These are phyloP conservation scores for Ichneumon xanthorius DNA, from an alignment of 2,888 invertebrate species.

Conservation along the genomic window DNA sequence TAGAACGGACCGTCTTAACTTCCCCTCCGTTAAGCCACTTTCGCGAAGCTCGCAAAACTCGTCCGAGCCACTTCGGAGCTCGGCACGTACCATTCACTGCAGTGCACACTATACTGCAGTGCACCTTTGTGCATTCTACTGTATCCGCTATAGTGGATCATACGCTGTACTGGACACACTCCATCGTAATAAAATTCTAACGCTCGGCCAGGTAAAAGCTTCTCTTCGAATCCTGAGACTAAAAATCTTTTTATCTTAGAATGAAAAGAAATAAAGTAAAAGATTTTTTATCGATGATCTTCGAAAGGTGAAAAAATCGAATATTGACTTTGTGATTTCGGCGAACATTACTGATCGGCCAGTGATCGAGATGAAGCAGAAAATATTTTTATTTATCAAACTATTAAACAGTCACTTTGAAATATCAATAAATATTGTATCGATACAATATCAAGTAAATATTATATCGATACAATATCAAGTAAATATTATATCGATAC, in stretches of 20 bases:
- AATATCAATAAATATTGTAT: not conserved
- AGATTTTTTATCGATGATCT: not conserved
- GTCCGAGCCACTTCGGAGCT: not conserved
- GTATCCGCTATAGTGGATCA: not conserved
- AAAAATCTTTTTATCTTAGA: not conserved
- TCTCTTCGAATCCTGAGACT: not conserved
- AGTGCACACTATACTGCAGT: not conserved
- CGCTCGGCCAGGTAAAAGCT: not conserved
- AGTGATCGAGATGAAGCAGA: no score
- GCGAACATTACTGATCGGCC: not conserved
- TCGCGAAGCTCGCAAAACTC: not conserved
- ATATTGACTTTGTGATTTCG: not conserved
- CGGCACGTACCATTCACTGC: slow-evolving; percentile 3
- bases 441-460: not conserved
- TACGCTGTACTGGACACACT: not conserved
- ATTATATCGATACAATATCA: no score
- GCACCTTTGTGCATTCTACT: not conserved
- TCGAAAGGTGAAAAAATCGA: not conserved
- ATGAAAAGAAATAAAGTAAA: not conserved
- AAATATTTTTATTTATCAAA: no score
- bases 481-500: no score
- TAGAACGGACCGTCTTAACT: slow-evolving; percentile 3
- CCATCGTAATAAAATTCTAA: not conserved
- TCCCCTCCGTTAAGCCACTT: slow-evolving; percentile 13
- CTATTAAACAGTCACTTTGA: no score